A percentile compares a stretch with the other conserved stretches of the same genome.
These are phyloP conservation scores for Periophthalmus magnuspinnatus DNA, from an alignment of 2,797 vertebrate species.

Conservation along the genomic window DNA sequence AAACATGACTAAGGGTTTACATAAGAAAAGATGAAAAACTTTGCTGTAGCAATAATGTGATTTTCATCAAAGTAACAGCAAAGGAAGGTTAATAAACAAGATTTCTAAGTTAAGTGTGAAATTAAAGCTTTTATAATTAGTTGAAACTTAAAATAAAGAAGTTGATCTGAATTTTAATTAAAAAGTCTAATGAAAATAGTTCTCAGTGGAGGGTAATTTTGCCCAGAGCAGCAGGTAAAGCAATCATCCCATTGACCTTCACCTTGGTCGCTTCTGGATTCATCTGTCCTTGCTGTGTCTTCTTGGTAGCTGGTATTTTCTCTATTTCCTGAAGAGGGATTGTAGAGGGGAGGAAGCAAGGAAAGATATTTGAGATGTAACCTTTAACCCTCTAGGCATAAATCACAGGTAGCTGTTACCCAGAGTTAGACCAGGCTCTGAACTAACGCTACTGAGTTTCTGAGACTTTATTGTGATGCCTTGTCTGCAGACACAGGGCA, in stretches of 20 bases:
- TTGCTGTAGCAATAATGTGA: background rate
- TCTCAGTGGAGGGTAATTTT: too few species aligned
- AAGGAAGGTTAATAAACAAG: too few species aligned
- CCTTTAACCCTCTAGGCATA: background rate
- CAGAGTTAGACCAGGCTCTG: constrained; percentile 8
- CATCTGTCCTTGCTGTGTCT: background rate
- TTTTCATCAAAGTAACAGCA: too few species aligned
- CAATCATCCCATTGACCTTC: too few species aligned
- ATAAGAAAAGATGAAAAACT: background rate
- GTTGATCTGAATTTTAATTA: too few species aligned
- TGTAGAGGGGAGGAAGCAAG: background rate
- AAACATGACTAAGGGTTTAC: background rate
- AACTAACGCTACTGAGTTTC: constrained; percentile 20
- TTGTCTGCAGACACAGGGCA: constrained; percentile 93
- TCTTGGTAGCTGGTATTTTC: background rate
- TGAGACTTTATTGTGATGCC: constrained; percentile 66
- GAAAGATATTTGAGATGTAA: background rate
- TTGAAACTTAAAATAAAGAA: too few species aligned
- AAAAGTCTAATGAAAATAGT: background rate
- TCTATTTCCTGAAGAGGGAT: background rate
- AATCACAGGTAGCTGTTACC: background rate
- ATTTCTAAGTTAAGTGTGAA: too few species aligned
- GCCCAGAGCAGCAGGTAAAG: too few species aligned
- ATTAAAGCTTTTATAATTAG: too few species aligned
- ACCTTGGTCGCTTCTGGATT: background rate